Percentiles rank a stretch among this genome's conserved stretches.
Conservation (phyloP, 2,113 vertebrate genomes). For the Hirundichthys speculiger region DNA sequence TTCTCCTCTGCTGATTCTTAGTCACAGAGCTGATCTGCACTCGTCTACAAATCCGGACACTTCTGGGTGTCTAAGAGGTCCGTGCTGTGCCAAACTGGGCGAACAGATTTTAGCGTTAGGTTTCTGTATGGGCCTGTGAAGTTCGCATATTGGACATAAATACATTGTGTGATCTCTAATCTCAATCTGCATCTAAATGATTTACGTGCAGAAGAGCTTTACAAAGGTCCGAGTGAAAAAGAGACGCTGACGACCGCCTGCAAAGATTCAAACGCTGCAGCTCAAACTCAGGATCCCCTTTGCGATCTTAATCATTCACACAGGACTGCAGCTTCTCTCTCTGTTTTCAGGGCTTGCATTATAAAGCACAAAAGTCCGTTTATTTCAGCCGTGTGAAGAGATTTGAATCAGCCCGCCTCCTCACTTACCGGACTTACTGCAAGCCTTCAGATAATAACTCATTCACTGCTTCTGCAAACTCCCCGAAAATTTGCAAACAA, state of each 20-base stretch:
- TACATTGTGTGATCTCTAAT: slow-evolving; percentile 20
- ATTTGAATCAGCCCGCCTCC: slow-evolving; percentile 28
- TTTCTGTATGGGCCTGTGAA: slow-evolving; percentile 29
- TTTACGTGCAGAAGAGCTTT: slow-evolving; percentile 24
- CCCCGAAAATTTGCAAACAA: slow-evolving; percentile 10
- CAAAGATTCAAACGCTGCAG: slow-evolving; percentile 16
- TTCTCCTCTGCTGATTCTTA: slow-evolving; percentile 23
- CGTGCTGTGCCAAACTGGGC: not conserved
- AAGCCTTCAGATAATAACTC: slow-evolving; percentile 10
- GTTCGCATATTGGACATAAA: slow-evolving; percentile 11
- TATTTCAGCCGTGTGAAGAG: not conserved
- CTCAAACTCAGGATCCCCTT: not conserved
- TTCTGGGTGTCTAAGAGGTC: not conserved
- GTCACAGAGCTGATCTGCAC: slow-evolving; percentile 5
- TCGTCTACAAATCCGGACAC: slow-evolving; percentile 18
- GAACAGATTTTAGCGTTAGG: not conserved
- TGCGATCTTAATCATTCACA: too few relatives aligned
- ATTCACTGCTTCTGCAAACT: slow-evolving; percentile 14
- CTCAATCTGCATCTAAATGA: slow-evolving; percentile 22
- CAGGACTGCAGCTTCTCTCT: not conserved
- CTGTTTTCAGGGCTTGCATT: not conserved
- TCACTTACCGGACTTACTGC: not conserved
- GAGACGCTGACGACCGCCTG: slow-evolving; percentile 6
- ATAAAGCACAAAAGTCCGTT: not conserved
- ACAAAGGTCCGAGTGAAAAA: slow-evolving; percentile 17